Base-by-base conservation (phyloP, 2,113 vertebrate species). In the Trematomus loennbergii region DNA sequence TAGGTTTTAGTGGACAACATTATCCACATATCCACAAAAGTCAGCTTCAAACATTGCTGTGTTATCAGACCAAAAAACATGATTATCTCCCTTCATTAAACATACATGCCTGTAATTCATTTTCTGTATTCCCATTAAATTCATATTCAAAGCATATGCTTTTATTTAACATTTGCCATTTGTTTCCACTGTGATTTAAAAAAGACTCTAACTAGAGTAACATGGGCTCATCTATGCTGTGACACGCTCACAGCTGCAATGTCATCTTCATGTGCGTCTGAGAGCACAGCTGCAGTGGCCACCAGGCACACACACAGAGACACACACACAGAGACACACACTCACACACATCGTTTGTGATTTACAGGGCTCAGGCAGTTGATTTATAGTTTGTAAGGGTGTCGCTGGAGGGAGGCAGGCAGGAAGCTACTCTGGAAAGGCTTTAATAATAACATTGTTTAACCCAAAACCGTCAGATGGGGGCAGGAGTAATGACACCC, bases 371-470 rank as follows among this genome's bases (percentile, higher is more conserved):
- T 89, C 77, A 81, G 76, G 36, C 69, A 63, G 81, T 81, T 94
- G 93, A 95, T 95, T 94, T 94, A 93, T 94, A 75, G 91, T 84
- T 61, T 79, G 82, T 87, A 86, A 89, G 82, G 91, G 91, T 88
- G 86, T 82, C 82, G 81, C 83, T 79, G 81, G 69, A 79, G 81
- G 83, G 70, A 87, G 75, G 84, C 72, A n/a, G n/a, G n/a, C n/a
- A 66, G 81, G 83, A 90, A 93, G 88, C 78, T 70, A 75, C 82
- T 82, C 77, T 82, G 89, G 85, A 86, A 92, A 85, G 75, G 74
- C 82, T 91, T 92, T 91, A 92, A 93, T 93, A 93, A 92, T 92
- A 92, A 92, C 87, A 84, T 91, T 92, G 90, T 94, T 95, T 93
- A 94, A 94, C 92, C 92, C 89, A 92, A 93, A 94, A 93, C 89